Conservation (phyloP, 2,113 vertebrate genomes). For the Datnioides undecimradiatus region DNA sequence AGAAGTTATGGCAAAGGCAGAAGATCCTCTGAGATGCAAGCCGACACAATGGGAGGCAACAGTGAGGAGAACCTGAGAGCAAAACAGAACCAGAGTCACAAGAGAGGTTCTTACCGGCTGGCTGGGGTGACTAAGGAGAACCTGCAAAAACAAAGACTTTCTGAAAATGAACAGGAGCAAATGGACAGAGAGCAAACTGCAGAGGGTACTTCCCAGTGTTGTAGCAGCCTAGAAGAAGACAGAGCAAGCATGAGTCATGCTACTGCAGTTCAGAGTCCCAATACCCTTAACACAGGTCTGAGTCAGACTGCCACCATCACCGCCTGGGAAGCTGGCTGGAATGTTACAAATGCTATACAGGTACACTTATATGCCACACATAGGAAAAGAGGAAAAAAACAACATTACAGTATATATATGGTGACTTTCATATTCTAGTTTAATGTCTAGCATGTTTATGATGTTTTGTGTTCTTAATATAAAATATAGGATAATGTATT, state of each 20-base stretch:
- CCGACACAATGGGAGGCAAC: neutral
- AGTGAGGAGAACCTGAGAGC: neutral
- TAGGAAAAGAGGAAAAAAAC: too few relatives aligned
- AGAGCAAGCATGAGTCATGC: slow-evolving; percentile 18
- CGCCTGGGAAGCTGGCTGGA: slow-evolving; percentile 88
- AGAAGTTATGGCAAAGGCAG: neutral
- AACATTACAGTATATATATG: neutral
- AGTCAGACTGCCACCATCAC: slow-evolving; percentile 75
- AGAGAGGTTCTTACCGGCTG: neutral
- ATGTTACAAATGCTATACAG: slow-evolving; percentile 87
- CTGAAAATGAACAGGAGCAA: slow-evolving; percentile 3
- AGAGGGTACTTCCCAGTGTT: slow-evolving; percentile 13
- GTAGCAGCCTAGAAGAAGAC: slow-evolving; percentile 12
- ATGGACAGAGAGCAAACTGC: neutral
- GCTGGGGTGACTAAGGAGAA: neutral
- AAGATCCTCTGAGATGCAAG: neutral
- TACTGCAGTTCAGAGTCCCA: slow-evolving; percentile 14
- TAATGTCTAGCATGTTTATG: too few relatives aligned
- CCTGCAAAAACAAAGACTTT: neutral
- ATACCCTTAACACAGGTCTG: neutral
- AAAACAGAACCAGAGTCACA: neutral
- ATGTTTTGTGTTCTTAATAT: too few relatives aligned
- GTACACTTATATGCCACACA: slow-evolving; percentile 51
- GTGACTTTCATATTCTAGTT: neutral
- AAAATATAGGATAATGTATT: too few relatives aligned